Conservation (phyloP, 2,888 invertebrate genomes). For the Chaetogeoica ovagalla region DNA sequence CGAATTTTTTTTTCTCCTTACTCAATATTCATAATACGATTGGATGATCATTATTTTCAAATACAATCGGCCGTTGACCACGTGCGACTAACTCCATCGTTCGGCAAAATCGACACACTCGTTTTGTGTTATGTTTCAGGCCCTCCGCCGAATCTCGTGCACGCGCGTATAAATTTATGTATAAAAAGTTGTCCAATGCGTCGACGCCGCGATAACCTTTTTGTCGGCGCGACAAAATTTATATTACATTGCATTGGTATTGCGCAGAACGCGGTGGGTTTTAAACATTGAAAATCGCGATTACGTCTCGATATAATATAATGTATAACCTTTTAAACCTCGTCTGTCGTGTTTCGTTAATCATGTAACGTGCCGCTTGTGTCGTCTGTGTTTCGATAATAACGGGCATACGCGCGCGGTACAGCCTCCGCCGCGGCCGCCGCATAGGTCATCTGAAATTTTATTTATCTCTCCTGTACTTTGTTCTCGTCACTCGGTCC, state of each 20-base stretch:
- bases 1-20: neutral
- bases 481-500: conserved; percentile 2
- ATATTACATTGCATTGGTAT: neutral
- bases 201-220: conserved; percentile 38
- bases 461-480: too few species aligned
- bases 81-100: neutral
- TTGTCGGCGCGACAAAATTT: conserved; percentile 20
- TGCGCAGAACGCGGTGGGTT: conserved; percentile 28
- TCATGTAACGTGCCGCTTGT: conserved; percentile 31
- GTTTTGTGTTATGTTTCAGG: too few species aligned
- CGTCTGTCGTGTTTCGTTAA: neutral
- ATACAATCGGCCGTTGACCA: conserved; percentile 34
- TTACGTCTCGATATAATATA: conserved; percentile 4
- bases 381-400: conserved; percentile 26
- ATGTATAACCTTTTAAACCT: conserved; percentile 44
- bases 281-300: conserved; percentile 37
- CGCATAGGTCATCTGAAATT: conserved; percentile 8
- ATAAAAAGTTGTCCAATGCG: neutral
- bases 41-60: conserved; percentile 16
- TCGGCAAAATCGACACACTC: neutral
- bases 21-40: conserved; percentile 16
- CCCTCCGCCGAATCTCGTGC: too few species aligned
- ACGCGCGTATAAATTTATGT: too few species aligned
- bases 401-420: neutral
- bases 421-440: neutral